Evolutionary conservation across 2,888 invertebrate genomes (phyloP).

Genomic region (Helicoverpa assulta): DNA sequence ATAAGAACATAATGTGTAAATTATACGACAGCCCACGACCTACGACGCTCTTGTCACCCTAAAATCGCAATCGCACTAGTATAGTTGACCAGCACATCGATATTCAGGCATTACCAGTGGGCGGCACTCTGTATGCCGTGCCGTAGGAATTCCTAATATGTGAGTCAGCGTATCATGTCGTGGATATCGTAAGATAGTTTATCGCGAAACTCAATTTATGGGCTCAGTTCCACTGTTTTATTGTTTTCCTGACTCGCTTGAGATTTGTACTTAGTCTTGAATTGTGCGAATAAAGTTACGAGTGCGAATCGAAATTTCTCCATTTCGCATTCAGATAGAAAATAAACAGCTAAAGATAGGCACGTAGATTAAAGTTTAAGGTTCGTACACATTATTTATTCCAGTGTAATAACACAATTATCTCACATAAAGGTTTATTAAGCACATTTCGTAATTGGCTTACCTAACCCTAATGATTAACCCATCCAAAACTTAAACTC

Average conservation of each 20-base stretch:
- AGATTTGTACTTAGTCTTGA: constrained; percentile 24
- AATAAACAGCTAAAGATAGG: too few species aligned
- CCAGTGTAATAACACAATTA: neutral
- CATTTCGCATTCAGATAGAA: too few species aligned
- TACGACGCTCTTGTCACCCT: neutral
- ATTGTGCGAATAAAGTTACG: constrained; percentile 8
- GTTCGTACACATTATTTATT: neutral
- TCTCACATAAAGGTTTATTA: neutral
- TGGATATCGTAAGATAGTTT: constrained; percentile 54
- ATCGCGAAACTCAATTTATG: constrained; percentile 55
- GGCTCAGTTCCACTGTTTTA: constrained; percentile 45
- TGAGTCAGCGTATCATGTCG: constrained; percentile 61
- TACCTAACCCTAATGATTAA: neutral
- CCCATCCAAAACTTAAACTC: neutral
- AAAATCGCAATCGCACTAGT: constrained; percentile 22
- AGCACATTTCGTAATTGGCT: constrained; percentile 1
- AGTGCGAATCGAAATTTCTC: neutral
- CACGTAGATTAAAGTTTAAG: too few species aligned
- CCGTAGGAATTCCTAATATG: constrained; percentile 57
- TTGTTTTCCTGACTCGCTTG: constrained; percentile 48
- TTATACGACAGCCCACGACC: neutral
- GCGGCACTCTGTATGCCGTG: constrained; percentile 47
- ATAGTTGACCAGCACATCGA: constrained; percentile 43
- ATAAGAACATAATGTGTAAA: neutral
- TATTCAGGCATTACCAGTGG: constrained; percentile 56